These are phyloP conservation scores for Threskiornis aethiopicus DNA, from an alignment of 2,797 vertebrate species.

Conservation along the genomic window DNA sequence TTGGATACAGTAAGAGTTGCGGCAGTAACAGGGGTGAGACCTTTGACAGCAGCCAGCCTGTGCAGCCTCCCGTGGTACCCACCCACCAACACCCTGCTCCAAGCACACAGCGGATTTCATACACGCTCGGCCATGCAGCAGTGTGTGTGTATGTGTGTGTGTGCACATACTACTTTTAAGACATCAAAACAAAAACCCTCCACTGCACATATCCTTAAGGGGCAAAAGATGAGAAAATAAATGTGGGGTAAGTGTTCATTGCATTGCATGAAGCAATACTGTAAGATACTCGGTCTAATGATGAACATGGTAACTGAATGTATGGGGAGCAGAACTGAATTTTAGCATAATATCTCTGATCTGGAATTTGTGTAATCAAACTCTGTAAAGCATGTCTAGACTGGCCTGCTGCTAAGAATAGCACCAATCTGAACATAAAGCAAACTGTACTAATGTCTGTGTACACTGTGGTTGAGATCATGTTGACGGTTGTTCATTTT, in stretches of 20 bases:
- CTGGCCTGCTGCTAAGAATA: background rate
- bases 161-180: background rate
- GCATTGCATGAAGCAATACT: background rate
- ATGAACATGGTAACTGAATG: background rate
- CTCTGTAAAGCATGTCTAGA: background rate
- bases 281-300: background rate
- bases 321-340: background rate
- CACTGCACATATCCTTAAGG: background rate
- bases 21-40: background rate
- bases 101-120: background rate
- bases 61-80: background rate
- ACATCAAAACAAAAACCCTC: background rate
- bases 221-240: background rate
- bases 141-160: background rate
- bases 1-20: background rate
- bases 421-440: background rate
- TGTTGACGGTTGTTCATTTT: background rate
- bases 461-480: background rate
- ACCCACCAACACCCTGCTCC: background rate
- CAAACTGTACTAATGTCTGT: conserved; percentile 6
- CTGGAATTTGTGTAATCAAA: conserved; percentile 27
- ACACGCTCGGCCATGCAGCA: background rate
- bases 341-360: conserved; percentile 40
- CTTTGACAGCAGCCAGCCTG: background rate
- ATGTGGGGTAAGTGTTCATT: background rate